Conservation (phyloP, 2,888 invertebrate species). For the Lysandra bellargus region DNA sequence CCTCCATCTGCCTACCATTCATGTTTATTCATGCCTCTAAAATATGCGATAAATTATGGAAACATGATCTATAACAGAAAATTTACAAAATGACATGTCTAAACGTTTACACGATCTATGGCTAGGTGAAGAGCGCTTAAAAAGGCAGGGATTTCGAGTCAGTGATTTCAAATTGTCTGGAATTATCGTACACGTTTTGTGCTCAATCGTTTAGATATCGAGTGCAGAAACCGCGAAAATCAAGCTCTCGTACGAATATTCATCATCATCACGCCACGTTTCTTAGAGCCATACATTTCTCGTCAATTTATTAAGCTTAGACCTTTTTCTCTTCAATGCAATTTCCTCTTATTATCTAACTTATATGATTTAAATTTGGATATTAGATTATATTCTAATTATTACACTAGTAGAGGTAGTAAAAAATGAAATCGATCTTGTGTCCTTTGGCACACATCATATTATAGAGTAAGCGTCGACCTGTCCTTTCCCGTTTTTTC, state of each 20-base stretch:
- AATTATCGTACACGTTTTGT: conserved; percentile 13
- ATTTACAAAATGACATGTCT: neutral
- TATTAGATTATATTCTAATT: too few species aligned
- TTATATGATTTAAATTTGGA: too few species aligned
- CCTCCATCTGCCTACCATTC: neutral
- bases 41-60: conserved; percentile 1
- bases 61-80: neutral
- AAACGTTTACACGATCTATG: neutral
- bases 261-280: too few species aligned
- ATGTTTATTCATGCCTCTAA: neutral
- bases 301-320: too few species aligned
- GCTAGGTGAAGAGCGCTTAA: conserved; percentile 18
- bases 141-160: conserved; percentile 15
- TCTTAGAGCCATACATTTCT: too few species aligned
- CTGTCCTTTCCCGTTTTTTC: too few species aligned
- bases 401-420: too few species aligned
- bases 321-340: too few species aligned
- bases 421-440: too few species aligned
- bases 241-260: neutral
- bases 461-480: too few species aligned
- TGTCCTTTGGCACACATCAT: too few species aligned
- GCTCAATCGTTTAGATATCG: conserved; percentile 23
- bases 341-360: too few species aligned
- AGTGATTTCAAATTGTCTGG: conserved; percentile 28
- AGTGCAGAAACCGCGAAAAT: conserved; percentile 16